Conservation (phyloP, 2,797 vertebrate species). For the Diplodus sargus region DNA sequence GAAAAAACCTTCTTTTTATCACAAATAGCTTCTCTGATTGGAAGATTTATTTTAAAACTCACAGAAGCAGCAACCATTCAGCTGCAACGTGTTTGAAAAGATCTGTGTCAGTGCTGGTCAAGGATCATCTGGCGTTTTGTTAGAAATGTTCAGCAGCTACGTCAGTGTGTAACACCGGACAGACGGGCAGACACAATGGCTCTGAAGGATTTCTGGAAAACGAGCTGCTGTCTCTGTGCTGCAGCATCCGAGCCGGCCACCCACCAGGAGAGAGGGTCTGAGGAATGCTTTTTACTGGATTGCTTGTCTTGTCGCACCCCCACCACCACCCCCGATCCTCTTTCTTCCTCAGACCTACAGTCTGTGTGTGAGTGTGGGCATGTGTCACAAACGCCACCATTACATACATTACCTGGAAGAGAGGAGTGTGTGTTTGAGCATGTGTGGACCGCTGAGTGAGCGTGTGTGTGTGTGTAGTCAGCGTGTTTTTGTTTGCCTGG, state of each 20-base stretch:
- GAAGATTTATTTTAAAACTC: slow-evolving; percentile 16
- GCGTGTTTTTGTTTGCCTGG: slow-evolving; percentile 33
- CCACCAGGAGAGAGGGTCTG: slow-evolving; percentile 73
- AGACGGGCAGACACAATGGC: slow-evolving; percentile 42
- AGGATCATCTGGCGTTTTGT: slow-evolving; percentile 15
- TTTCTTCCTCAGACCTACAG: slow-evolving; percentile 35
- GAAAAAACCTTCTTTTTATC: background rate
- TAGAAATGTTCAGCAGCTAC: slow-evolving; percentile 13
- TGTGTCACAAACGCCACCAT: slow-evolving; percentile 39
- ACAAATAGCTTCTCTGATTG: slow-evolving; percentile 1
- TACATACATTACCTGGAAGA: slow-evolving; percentile 45
- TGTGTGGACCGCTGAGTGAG: slow-evolving; percentile 3
- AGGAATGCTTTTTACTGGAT: slow-evolving; percentile 84
- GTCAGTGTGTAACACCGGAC: slow-evolving; percentile 10
- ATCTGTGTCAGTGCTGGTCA: slow-evolving; percentile 6
- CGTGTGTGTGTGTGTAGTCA: background rate
- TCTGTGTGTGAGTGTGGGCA: slow-evolving; percentile 2
- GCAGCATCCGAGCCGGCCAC: slow-evolving; percentile 71
- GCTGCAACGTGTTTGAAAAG: background rate
- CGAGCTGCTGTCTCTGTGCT: slow-evolving; percentile 24
- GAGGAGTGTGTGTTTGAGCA: slow-evolving; percentile 29
- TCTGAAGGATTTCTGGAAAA: slow-evolving; percentile 29
- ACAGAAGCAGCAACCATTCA: background rate
- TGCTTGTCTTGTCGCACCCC: slow-evolving; percentile 52
- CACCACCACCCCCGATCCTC: background rate